Evolutionary conservation across 2,113 vertebrate species (phyloP), one percentile per base, ranked within the genome.

Genomic region (Colius striatus): DNA sequence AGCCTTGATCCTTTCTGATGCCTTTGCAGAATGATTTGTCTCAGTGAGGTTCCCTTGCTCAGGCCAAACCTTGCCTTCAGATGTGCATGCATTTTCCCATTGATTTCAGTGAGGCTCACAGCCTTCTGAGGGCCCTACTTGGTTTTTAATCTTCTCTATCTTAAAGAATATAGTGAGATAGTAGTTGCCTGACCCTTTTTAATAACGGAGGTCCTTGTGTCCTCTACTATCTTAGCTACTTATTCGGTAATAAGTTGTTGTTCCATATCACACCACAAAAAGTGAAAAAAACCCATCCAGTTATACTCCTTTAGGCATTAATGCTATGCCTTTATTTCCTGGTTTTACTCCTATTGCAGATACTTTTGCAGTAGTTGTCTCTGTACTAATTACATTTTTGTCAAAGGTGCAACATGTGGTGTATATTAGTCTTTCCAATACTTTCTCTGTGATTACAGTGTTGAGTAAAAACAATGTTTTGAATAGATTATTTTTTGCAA

Each of bases 61-160:
- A 51, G 90, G 83, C 90, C 93, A 90, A 84, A 80, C 65, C 68
- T 79, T 81, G 82, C 86, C 90, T 88, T 90, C 85, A 87, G 83
- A 93, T 87, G 77, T 13, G 20, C 6, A 0, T 54, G 53, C 53
- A n/a, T 96, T 92, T 94, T 58, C 50, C 79, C 27, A 26, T 58
- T 90, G 79, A 82, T 90, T 94, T 85, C 80, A 61, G 2, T 20
- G 85, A 65, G 68, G 30, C 50, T 75, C 57, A 9, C 66, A 61
- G 77, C 63, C 65, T 87, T 92, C 80, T 81, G 76, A 94, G 53
- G n/a, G 36, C 6, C 4, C 45, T 78, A 5, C 72, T 72, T 76
- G 70, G 73, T 85, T 95, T 97, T 96, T 94, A 78, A 93, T 94
- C 88, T 89, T 95, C 53, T 83, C 48, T 78, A 1, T 20, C 48